Evolutionary conservation across 2,888 invertebrate genomes (phyloP).

Genomic region (Andrena hattorfiana): DNA sequence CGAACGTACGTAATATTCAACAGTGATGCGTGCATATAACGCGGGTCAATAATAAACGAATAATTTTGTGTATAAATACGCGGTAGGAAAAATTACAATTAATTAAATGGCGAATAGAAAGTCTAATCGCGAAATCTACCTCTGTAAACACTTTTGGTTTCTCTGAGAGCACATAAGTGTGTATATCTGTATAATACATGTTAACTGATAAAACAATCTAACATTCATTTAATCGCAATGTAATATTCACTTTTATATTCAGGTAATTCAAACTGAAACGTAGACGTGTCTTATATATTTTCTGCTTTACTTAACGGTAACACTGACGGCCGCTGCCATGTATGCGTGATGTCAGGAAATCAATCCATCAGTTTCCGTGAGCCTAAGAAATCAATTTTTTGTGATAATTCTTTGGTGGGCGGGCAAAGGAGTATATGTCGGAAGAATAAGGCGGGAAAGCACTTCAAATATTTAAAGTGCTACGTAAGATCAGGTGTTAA

Average conservation of each 20-base stretch:
- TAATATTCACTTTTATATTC: background rate
- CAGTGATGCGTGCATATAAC: background rate
- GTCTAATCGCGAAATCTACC: constrained; percentile 4
- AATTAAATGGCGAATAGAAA: background rate
- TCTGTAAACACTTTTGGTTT: background rate
- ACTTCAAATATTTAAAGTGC: too few species aligned
- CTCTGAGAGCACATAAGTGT: background rate
- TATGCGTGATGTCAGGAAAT: too few species aligned
- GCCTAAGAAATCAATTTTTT: too few species aligned
- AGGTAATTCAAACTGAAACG: background rate
- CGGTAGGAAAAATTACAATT: constrained; percentile 2
- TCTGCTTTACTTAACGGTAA: background rate
- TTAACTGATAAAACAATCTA: background rate
- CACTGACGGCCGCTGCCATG: too few species aligned
- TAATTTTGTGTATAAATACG: background rate
- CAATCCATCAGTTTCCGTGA: too few species aligned
- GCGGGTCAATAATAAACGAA: background rate
- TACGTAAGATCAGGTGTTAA: too few species aligned
- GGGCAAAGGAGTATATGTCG: too few species aligned
- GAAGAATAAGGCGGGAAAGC: too few species aligned
- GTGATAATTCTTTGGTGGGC: too few species aligned
- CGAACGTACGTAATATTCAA: background rate
- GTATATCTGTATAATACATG: background rate
- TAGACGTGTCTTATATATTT: background rate
- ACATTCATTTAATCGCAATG: background rate